Evolutionary conservation across 2,797 vertebrate species (phyloP).

Genomic region (Peromyscus melanophrys): DNA sequence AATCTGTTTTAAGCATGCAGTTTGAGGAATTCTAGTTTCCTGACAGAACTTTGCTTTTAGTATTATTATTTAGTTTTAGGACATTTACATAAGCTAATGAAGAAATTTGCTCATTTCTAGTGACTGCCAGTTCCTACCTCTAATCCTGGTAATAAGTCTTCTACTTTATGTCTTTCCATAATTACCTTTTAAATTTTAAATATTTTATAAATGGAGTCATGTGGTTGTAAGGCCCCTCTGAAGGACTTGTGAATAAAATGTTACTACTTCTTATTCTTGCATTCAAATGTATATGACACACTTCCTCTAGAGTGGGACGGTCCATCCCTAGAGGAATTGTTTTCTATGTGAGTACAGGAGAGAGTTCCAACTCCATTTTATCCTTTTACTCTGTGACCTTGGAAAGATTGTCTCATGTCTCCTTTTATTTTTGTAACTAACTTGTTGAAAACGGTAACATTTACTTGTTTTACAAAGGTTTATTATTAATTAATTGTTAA

Average conservation of each 20-base stretch:
- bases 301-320: neutral
- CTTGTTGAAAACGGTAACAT: neutral
- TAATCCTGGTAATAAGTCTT: neutral
- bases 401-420: neutral
- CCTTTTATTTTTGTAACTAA: neutral
- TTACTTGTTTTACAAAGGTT: neutral
- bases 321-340: neutral
- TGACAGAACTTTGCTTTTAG: neutral
- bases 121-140: fast-evolving
- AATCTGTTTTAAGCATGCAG: neutral
- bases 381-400: neutral
- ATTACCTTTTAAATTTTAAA: neutral
- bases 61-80: neutral
- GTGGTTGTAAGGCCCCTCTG: neutral
- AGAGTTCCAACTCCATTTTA: neutral
- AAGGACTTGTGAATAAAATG: neutral
- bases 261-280: neutral
- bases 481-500: constrained; percentile 22
- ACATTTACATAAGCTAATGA: neutral
- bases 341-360: neutral
- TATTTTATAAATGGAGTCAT: neutral
- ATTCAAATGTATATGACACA: neutral
- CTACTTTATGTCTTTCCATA: neutral
- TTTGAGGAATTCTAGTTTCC: neutral
- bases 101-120: neutral